Evolutionary conservation across 2,888 invertebrate species (phyloP).

Genomic region (Timandra comae): DNA sequence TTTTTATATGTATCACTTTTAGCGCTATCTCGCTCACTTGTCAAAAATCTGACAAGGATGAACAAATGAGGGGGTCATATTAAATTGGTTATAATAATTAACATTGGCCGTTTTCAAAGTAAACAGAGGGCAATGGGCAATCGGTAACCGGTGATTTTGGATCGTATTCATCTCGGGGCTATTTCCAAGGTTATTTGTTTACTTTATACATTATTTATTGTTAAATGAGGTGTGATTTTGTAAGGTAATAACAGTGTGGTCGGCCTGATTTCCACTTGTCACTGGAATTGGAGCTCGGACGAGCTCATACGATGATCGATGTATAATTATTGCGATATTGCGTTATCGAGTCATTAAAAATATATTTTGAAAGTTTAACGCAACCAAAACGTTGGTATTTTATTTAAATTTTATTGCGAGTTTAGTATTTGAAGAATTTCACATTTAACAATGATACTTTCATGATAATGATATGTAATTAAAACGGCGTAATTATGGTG

Average conservation of each 20-base stretch:
- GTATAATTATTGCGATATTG: constrained; percentile 34
- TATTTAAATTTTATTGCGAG: neutral
- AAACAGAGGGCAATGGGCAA: constrained; percentile 41
- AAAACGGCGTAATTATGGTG: constrained; percentile 41
- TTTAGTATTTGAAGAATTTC: constrained; percentile 20
- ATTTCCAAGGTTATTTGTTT: constrained; percentile 21
- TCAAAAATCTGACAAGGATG: constrained; percentile 25
- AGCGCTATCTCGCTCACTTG: constrained; percentile 29
- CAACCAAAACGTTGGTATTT: neutral
- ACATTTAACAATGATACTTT: constrained; percentile 40
- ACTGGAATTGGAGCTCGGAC: constrained; percentile 41
- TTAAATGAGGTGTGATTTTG: constrained; percentile 26
- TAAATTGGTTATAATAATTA: constrained; percentile 55
- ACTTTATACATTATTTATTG: constrained; percentile 28
- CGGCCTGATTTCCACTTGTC: constrained; percentile 47
- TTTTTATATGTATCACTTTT: constrained; percentile 49
- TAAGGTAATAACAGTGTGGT: constrained; percentile 23
- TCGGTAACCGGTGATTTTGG: constrained; percentile 35
- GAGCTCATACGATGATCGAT: constrained; percentile 40
- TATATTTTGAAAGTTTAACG: too few relatives aligned
- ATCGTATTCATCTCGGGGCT: constrained; percentile 29
- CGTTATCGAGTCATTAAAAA: constrained; percentile 28
- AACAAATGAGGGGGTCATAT: constrained; percentile 37
- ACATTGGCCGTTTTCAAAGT: constrained; percentile 49
- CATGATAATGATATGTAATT: constrained; percentile 38